A percentile compares a stretch with the other conserved stretches of the same genome.
Conservation (phyloP, 1,140 invertebrate species). For the Polyergus mexicanus region DNA sequence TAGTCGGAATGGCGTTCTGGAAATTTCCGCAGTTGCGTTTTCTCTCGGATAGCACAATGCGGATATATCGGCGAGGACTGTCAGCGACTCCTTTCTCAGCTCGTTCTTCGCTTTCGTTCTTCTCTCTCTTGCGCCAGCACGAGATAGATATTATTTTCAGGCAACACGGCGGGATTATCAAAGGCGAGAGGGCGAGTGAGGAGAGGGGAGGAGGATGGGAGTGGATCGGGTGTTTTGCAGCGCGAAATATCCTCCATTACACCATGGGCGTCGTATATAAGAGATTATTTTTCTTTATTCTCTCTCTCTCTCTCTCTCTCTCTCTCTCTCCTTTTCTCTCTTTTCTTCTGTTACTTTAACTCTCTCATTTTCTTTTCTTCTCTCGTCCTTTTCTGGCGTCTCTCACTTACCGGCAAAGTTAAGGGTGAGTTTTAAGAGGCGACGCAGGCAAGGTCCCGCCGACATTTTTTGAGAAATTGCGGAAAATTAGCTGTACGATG, state of each 20-base stretch:
- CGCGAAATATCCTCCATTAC: constrained; percentile 85
- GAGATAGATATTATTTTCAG: constrained; percentile 84
- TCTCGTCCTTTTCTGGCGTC: constrained; percentile 10
- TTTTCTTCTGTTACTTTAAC: neutral
- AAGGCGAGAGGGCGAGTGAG: constrained; percentile 64
- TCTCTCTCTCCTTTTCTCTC: neutral
- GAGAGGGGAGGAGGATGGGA: constrained; percentile 32
- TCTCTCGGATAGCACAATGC: constrained; percentile 58
- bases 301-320: constrained; percentile 48
- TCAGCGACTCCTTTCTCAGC: constrained; percentile 61
- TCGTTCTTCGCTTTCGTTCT: constrained; percentile 33
- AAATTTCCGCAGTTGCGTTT: constrained; percentile 65
- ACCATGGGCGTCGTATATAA: constrained; percentile 82
- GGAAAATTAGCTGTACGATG: constrained; percentile 82
- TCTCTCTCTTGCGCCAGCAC: constrained; percentile 64
- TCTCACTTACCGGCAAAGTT: constrained; percentile 27
- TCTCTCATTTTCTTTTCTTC: constrained; percentile 26
- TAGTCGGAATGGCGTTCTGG: neutral
- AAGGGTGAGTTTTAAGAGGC: constrained; percentile 51
- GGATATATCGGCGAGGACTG: constrained; percentile 74
- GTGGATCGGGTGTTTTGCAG: constrained; percentile 83
- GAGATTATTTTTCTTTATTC: constrained; percentile 84
- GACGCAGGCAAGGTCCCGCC: constrained; percentile 24
- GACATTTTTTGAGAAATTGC: constrained; percentile 81
- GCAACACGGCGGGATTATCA: constrained; percentile 71